A percentile compares a stretch with the other conserved stretches of the same genome.
Conservation (phyloP, 2,113 vertebrate genomes). For the Panthera uncia region DNA sequence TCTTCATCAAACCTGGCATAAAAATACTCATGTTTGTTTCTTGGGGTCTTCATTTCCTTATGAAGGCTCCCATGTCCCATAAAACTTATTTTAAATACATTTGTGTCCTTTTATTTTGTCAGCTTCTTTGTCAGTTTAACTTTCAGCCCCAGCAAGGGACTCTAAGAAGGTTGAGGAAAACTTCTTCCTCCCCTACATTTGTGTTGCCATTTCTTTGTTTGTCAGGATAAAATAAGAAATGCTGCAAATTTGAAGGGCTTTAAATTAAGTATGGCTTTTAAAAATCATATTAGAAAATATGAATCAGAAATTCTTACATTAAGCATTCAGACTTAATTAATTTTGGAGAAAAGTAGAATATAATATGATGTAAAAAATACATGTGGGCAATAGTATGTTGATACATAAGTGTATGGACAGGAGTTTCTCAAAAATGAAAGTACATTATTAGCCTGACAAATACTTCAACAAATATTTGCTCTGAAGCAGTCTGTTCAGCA, state of each 20-base stretch:
- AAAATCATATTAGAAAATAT: not conserved
- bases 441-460: not conserved
- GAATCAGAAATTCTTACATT: not conserved
- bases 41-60: not conserved
- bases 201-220: not conserved
- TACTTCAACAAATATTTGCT: slow-evolving; percentile 30
- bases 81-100: not conserved
- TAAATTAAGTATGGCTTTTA: not conserved
- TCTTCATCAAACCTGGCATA: not conserved
- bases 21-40: not conserved
- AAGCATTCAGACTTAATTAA: not conserved
- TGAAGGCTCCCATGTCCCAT: not conserved
- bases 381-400: not conserved
- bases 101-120: not conserved
- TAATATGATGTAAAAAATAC: not conserved
- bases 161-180: not conserved
- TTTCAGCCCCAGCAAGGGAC: not conserved
- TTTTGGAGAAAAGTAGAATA: not conserved
- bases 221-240: not conserved
- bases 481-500: not conserved
- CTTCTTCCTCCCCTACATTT: not conserved
- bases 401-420: not conserved
- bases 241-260: not conserved
- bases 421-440: not conserved
- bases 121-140: not conserved